Conservation (phyloP, 2,797 vertebrate genomes). For the Acomys russatus region DNA sequence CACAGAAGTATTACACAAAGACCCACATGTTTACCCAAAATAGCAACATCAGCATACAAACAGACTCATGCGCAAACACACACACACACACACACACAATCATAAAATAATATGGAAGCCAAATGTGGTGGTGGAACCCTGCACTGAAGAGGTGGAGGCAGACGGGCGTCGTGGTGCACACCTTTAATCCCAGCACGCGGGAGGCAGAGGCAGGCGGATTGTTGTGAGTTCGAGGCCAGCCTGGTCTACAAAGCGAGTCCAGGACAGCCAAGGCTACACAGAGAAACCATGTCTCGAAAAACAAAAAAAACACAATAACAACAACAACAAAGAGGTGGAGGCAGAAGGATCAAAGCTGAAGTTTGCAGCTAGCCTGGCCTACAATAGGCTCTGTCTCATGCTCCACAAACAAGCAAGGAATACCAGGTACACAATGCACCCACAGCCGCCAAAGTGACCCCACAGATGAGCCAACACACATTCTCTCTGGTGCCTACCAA, state of each 20-base stretch:
- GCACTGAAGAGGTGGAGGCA: background rate
- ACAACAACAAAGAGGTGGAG: too few relatives aligned
- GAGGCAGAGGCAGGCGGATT: too few relatives aligned
- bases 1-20: background rate
- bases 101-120: background rate
- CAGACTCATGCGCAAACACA: background rate
- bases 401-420: background rate
- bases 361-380: background rate
- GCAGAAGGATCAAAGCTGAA: background rate
- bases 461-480: conserved; percentile 68
- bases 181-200: too few relatives aligned
- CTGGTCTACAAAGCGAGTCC: too few relatives aligned
- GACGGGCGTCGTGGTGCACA: too few relatives aligned
- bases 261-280: too few relatives aligned
- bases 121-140: background rate
- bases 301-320: too few relatives aligned
- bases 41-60: background rate
- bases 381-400: background rate
- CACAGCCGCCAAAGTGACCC: background rate
- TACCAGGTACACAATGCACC: background rate
- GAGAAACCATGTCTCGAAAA: too few relatives aligned
- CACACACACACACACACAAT: background rate
- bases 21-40: background rate
- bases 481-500: conserved; percentile 66
- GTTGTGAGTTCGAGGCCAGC: too few relatives aligned